Base-by-base conservation (phyloP, 2,113 vertebrate species). In the western clawed frog (Xenopus tropicalis) region DNA sequence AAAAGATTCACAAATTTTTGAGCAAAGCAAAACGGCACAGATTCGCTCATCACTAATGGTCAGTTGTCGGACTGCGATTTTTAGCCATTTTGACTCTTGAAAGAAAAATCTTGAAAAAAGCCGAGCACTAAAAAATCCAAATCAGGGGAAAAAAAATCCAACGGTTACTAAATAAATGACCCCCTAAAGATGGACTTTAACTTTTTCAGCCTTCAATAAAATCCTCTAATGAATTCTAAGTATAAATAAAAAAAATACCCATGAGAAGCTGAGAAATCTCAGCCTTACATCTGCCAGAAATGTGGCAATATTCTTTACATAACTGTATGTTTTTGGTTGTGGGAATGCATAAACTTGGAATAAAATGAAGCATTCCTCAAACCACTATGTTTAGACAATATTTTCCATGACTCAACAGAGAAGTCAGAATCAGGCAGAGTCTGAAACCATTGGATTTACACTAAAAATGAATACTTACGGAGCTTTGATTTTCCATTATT, bases 401-500 rank as follows among this genome's bases (percentile, higher is more conserved):
- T 54, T 54, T 54, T 54, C 52, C 52, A 54, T 54, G 52, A 54
- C 52, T 54, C 52, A 54, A 54, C 52, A 54, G 52, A n/a, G 52
- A 1, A 54, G 52, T 17, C 52, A 54, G 17, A 54, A 54, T 54
- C 52, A 20, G 19, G 16, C 16, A 54, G 19, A 17, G 52, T 54
- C 52, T 17, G 14, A 54, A 54, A 54, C 52, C 52, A n/a, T n/a
- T n/a, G 19, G 52, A 54, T 54, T 54, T n/a, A 54, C 52, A n/a
- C 52, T n/a, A n/a, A 14, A 54, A 54, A n/a, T 54, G 52, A n/a
- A 54, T 14, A 54, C 19, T 54, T 17, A 54, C 52, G n/a, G 52
- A 54, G 16, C 19, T n/a, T n/a, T 37, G 2, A 4, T 54, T 54
- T 54, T 20, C 52, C 52, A 54, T 48, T 17, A 48, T 48, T 48